phyloP scores from a whole-genome alignment of 2,113 vertebrate species.

The Paraplagusia blochii region DNA sequence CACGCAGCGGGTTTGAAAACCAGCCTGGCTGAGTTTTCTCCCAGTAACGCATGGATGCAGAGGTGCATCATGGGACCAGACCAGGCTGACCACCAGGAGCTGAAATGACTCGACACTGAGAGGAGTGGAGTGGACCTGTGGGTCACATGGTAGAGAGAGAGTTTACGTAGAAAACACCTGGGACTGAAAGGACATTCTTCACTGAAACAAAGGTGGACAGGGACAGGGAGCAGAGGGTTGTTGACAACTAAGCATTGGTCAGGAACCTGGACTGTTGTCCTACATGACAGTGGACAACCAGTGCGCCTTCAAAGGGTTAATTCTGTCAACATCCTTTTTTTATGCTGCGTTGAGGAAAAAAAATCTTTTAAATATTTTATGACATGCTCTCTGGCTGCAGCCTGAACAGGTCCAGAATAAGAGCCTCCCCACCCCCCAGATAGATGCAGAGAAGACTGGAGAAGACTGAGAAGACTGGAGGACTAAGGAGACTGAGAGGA shows the following conservation, averaged over 20 bases:
- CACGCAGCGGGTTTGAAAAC: not conserved
- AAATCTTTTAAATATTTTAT: slow-evolving; percentile 69
- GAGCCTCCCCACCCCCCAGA: too few species aligned
- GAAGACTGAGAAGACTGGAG: too few species aligned
- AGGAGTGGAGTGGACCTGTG: too few species aligned
- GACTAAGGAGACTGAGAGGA: too few species aligned
- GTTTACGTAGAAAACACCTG: too few species aligned
- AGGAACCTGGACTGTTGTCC: too few species aligned
- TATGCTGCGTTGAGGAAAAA: slow-evolving; percentile 44
- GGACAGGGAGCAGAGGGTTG: too few species aligned
- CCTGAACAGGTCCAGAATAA: slow-evolving; percentile 59
- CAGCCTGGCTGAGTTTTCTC: slow-evolving; percentile 2
- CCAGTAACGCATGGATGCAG: slow-evolving; percentile 39
- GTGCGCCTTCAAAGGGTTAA: slow-evolving; percentile 42
- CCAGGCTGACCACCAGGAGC: slow-evolving; percentile 24
- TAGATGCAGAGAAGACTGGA: slow-evolving; percentile 65
- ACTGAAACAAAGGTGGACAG: too few species aligned
- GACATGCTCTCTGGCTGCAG: slow-evolving; percentile 59
- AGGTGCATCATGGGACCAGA: slow-evolving; percentile 17
- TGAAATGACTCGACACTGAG: too few species aligned
- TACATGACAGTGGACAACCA: not conserved
- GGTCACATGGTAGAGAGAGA: too few species aligned
- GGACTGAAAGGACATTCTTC: too few species aligned
- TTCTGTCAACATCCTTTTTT: slow-evolving; percentile 42
- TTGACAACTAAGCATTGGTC: too few species aligned